A percentile compares a stretch with the other conserved stretches of the same genome.
Evolutionary conservation across 1,140 invertebrate species (phyloP).

Genomic region (Delia radicum): DNA sequence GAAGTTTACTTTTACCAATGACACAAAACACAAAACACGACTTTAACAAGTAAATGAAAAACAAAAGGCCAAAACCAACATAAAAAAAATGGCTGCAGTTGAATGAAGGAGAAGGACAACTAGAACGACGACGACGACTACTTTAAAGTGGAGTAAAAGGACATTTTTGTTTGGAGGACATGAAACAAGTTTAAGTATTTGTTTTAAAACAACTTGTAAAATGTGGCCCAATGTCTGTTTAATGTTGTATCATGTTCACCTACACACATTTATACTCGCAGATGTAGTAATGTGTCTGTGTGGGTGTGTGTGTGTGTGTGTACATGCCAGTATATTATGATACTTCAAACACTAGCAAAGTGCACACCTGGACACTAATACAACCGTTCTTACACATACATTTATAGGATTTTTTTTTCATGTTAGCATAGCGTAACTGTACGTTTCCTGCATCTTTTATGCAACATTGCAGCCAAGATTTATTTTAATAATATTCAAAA

Average conservation of each 20-base stretch:
- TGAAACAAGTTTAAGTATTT: background rate
- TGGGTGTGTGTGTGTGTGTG: background rate
- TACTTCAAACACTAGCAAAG: background rate
- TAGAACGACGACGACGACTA: no score
- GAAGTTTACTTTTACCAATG: background rate
- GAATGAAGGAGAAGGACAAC: background rate
- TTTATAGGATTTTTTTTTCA: background rate
- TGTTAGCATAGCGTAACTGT: background rate
- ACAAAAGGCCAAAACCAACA: background rate
- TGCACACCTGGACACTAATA: background rate
- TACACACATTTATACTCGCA: background rate
- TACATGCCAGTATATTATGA: background rate
- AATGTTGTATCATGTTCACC: background rate
- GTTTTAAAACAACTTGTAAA: background rate
- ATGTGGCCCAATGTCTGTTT: background rate
- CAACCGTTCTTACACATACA: background rate
- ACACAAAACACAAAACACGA: background rate
- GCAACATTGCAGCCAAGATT: constrained; percentile 3
- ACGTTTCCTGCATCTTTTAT: background rate
- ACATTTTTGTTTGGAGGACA: background rate
- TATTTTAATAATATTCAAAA: constrained; percentile 2
- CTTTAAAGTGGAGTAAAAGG: background rate
- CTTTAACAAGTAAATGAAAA: constrained; percentile 2
- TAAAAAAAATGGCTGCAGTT: background rate
- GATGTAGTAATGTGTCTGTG: background rate